A percentile compares a stretch with the other conserved stretches of the same genome.
These are phyloP conservation scores for Amphimedon queenslandica DNA, from an alignment of 37 sponge, comb jelly and placozoan genomes.

Conservation along the genomic window DNA sequence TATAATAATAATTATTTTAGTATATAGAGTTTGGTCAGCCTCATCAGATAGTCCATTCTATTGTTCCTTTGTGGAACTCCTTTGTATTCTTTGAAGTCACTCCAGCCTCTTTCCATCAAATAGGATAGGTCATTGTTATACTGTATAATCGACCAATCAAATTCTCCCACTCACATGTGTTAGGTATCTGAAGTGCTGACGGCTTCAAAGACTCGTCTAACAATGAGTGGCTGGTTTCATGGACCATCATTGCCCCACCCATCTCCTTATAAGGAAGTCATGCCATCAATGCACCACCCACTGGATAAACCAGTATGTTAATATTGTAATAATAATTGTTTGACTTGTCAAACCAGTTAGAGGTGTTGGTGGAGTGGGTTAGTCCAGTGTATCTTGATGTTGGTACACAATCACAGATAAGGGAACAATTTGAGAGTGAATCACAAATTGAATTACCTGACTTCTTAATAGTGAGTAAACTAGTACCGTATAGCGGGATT, in stretches of 20 bases:
- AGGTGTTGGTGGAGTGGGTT: constrained; percentile 73
- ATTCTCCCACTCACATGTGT: not conserved
- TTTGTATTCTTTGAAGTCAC: constrained; percentile 90
- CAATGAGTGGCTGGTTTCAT: constrained; percentile 91
- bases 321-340: not conserved
- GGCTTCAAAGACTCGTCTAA: constrained; percentile 56
- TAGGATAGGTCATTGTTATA: not conserved
- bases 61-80: constrained; percentile 55
- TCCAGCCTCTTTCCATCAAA: constrained; percentile 7
- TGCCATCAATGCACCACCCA: constrained; percentile 1
- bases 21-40: constrained; percentile 6
- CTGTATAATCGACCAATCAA: not conserved
- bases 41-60: not conserved
- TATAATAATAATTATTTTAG: too few species aligned
- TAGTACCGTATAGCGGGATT: too few species aligned
- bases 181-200: constrained; percentile 84
- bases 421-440: constrained; percentile 72
- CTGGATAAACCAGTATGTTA: not conserved
- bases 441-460: constrained; percentile 77
- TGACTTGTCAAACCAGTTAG: constrained; percentile 44
- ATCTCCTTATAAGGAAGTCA: not conserved
- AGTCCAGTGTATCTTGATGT: constrained; percentile 78
- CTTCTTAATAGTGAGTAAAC: constrained; percentile 79
- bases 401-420: constrained; percentile 56
- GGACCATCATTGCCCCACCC: constrained; percentile 56